phyloP scores from a whole-genome alignment of 2,888 invertebrate species.

The Aspidiotus rigidus region DNA sequence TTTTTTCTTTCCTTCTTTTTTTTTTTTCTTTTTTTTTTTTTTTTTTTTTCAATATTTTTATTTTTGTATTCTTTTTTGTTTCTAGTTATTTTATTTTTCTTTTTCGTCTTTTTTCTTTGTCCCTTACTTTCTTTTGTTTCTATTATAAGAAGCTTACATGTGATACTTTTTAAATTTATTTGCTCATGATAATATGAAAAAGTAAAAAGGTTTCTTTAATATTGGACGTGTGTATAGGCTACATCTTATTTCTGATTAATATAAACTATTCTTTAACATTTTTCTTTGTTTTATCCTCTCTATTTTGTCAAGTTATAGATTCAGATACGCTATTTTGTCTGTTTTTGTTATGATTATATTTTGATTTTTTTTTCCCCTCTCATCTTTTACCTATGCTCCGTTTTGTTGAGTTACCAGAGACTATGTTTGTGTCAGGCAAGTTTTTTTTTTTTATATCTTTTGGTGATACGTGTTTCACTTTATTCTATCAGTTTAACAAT shows the following conservation, averaged over 20 bases:
- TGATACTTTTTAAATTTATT: slow-evolving; percentile 32
- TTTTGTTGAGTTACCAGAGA: slow-evolving; percentile 30
- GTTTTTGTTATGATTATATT: slow-evolving; percentile 4
- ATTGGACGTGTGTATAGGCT: not conserved
- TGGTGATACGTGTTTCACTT: slow-evolving; percentile 22
- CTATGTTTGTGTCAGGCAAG: slow-evolving; percentile 10
- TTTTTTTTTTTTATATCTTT: slow-evolving; percentile 9
- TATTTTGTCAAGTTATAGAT: slow-evolving; percentile 13
- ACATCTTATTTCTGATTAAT: slow-evolving; percentile 7
- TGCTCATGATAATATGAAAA: slow-evolving; percentile 16
- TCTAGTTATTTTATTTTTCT: slow-evolving; percentile 25
- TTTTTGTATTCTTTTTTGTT: slow-evolving; percentile 10
- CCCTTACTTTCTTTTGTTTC: slow-evolving; percentile 14
- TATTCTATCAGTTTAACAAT: no score
- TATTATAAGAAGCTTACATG: slow-evolving; percentile 30
- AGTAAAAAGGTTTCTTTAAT: slow-evolving; percentile 16
- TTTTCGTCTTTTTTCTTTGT: slow-evolving; percentile 23
- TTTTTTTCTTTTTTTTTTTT: not conserved
- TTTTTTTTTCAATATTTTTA: slow-evolving; percentile 6
- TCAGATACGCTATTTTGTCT: slow-evolving; percentile 3
- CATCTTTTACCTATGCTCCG: slow-evolving; percentile 6
- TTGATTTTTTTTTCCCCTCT: not conserved
- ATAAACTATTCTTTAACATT: slow-evolving; percentile 9
- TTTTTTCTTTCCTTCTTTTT: not conserved
- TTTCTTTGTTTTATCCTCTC: slow-evolving; percentile 17